phyloP scores from a whole-genome alignment of 2,797 vertebrate species.

The Gymnocypris eckloni region DNA sequence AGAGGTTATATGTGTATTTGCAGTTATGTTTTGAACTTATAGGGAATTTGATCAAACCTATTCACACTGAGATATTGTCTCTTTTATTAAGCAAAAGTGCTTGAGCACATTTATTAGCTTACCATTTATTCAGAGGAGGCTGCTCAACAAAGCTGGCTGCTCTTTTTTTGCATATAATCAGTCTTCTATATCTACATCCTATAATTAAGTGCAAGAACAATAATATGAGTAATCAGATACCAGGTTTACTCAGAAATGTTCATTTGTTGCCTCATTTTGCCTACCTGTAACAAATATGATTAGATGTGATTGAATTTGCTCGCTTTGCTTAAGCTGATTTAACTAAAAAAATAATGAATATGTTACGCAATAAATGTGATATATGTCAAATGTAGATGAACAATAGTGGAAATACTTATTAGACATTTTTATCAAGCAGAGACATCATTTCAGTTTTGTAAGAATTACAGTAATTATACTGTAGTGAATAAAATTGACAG shows the following conservation, averaged over 20 bases:
- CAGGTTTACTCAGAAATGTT: not conserved
- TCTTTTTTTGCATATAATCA: not conserved
- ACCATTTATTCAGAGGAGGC: not conserved
- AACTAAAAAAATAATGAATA: not conserved
- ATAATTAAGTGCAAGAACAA: not conserved
- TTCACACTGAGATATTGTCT: not conserved
- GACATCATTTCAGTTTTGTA: not conserved
- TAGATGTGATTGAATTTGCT: not conserved
- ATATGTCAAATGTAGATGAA: not conserved
- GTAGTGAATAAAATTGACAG: not conserved
- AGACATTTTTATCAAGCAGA: not conserved
- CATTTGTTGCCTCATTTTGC: not conserved
- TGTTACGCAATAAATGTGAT: not conserved
- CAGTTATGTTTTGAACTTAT: not conserved
- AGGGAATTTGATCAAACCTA: not conserved
- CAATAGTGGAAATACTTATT: not conserved
- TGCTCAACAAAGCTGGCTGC: not conserved
- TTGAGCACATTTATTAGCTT: not conserved
- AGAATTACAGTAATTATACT: not conserved
- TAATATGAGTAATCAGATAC: not conserved
- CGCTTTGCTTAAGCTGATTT: not conserved
- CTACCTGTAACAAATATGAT: not conserved
- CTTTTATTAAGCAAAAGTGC: not conserved
- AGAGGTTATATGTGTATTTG: not conserved
- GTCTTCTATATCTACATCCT: not conserved